These are phyloP conservation scores for Procambarus clarkii DNA, from an alignment of 1,140 invertebrate genomes.

Conservation along the genomic window DNA sequence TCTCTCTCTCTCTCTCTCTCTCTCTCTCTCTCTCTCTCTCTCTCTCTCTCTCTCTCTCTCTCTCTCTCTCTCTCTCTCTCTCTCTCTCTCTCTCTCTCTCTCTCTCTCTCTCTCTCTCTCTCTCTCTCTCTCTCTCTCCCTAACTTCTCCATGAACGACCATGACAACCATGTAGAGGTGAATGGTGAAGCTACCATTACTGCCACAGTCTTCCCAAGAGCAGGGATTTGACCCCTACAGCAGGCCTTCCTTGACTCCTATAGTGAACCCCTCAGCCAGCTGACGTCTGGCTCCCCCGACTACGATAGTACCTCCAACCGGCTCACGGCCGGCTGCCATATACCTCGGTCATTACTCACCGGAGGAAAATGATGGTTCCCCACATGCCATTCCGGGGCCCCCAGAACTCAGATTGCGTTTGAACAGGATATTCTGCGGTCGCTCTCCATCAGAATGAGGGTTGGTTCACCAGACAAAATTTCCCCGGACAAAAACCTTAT, in stretches of 20 bases:
- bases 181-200: no score
- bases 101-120: not conserved
- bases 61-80: not conserved
- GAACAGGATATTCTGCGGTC: not conserved
- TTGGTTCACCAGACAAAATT: not conserved
- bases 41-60: not conserved
- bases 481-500: constrained; percentile 4
- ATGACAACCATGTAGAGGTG: no score
- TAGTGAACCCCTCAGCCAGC: no score
- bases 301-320: no score
- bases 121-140: not conserved
- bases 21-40: constrained; percentile 16
- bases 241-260: no score
- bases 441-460: not conserved
- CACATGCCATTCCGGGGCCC: not conserved
- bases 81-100: not conserved
- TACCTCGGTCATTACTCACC: not conserved
- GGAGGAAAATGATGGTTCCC: not conserved
- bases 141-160: not conserved
- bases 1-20: not conserved
- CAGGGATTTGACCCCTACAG: no score
- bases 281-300: no score
- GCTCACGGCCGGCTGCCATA: not conserved
- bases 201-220: no score
- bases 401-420: not conserved